Conservation (phyloP, 2,888 invertebrate genomes). For the Tiliacea citrago region DNA sequence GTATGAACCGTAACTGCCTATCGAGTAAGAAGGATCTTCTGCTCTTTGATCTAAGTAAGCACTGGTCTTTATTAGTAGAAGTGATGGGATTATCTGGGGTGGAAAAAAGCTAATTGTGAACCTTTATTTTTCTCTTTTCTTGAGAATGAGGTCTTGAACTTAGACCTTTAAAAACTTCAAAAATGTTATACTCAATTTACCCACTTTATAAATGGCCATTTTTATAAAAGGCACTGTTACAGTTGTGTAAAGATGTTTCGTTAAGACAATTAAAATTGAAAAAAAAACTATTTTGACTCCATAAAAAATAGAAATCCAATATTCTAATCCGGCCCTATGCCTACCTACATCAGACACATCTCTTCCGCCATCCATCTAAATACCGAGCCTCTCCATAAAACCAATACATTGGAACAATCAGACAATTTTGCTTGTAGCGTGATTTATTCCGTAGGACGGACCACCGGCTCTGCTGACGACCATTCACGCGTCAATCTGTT, state of each 20-base stretch:
- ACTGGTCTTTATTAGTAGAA: too few species aligned
- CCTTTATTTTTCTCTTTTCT: too few species aligned
- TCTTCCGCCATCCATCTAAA: slow-evolving; percentile 56
- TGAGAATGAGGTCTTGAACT: too few species aligned
- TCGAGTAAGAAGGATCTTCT: too few species aligned
- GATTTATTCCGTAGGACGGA: slow-evolving; percentile 57
- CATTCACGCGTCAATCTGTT: slow-evolving; percentile 70
- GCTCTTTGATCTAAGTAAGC: too few species aligned
- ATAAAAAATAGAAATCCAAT: slow-evolving; percentile 2
- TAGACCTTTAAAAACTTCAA: too few species aligned
- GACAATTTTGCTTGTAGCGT: slow-evolving; percentile 63
- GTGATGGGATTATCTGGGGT: too few species aligned
- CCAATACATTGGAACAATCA: slow-evolving; percentile 59
- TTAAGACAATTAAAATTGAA: neutral
- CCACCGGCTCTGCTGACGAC: slow-evolving; percentile 62
- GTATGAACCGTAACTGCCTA: too few species aligned
- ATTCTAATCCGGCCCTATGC: slow-evolving; percentile 26
- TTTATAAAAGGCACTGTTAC: neutral
- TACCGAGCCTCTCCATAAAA: slow-evolving; percentile 49
- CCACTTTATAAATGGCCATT: neutral
- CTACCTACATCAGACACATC: slow-evolving; percentile 7
- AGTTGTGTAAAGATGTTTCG: too few species aligned
- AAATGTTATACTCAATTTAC: neutral
- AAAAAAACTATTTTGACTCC: neutral
- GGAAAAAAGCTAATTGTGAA: too few species aligned